Evolutionary conservation across 92 coral and sea anemone species (phyloP).

Genomic region (Parazoanthus swiftii): DNA sequence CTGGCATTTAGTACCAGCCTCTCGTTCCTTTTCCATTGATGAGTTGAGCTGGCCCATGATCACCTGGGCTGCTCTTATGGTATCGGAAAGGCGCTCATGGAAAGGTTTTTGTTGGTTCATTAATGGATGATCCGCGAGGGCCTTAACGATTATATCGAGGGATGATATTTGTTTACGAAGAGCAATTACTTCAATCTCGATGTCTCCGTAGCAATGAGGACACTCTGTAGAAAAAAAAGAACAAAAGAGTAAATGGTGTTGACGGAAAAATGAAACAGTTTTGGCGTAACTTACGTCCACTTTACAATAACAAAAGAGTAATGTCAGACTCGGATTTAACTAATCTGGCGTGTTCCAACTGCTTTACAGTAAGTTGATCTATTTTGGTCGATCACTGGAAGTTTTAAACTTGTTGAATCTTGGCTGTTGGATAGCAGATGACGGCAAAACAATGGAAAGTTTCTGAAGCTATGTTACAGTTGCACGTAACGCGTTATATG

Average conservation of each 20-base stretch:
- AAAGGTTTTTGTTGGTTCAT: conserved; percentile 59
- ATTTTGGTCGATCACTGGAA: too few relatives aligned
- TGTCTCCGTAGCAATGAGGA: conserved; percentile 71
- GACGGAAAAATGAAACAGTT: neutral
- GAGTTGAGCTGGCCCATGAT: conserved; percentile 32
- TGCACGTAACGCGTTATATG: too few relatives aligned
- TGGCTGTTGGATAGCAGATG: too few relatives aligned
- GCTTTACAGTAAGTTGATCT: too few relatives aligned
- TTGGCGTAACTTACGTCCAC: neutral
- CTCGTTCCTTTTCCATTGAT: conserved; percentile 45
- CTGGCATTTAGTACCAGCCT: conserved; percentile 51
- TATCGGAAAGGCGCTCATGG: conserved; percentile 57
- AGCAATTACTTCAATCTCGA: conserved; percentile 68
- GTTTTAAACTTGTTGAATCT: too few relatives aligned
- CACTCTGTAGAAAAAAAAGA: conserved; percentile 58
- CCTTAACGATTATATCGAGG: conserved; percentile 33
- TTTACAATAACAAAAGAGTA: too few relatives aligned
- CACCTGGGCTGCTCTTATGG: conserved; percentile 49
- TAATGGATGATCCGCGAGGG: conserved; percentile 54
- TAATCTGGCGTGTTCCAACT: neutral
- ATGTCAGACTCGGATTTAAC: neutral
- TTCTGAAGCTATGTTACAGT: too few relatives aligned
- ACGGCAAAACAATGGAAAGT: too few relatives aligned
- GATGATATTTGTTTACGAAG: conserved; percentile 62
- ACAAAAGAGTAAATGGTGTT: neutral